phyloP scores from a whole-genome alignment of 2,797 vertebrate genomes.

The Poecile montanus region DNA sequence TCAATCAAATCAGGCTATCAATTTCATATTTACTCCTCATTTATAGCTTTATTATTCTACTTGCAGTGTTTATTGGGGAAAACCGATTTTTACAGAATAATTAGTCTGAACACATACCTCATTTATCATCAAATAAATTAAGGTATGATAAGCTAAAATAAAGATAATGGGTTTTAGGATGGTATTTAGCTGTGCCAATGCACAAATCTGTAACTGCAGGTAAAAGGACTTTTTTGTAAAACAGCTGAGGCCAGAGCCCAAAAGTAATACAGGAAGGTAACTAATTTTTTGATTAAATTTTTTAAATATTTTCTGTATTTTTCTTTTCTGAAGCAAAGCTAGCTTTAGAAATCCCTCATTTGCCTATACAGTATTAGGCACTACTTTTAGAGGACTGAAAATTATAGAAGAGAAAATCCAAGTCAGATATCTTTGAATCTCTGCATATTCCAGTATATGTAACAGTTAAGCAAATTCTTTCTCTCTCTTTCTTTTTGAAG shows the following conservation, averaged over 20 bases:
- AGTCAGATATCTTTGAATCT: neutral
- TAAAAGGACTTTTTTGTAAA: neutral
- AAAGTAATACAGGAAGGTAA: neutral
- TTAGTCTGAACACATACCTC: neutral
- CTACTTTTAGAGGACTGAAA: neutral
- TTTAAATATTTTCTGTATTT: neutral
- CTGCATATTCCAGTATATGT: neutral
- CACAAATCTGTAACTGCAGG: neutral
- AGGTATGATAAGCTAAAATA: neutral
- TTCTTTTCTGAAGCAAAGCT: neutral
- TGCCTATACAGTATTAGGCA: too few species aligned
- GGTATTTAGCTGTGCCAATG: neutral
- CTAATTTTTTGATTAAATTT: too few species aligned
- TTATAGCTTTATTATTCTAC: neutral
- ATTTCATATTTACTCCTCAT: neutral
- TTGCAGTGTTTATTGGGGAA: neutral
- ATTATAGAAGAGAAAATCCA: neutral
- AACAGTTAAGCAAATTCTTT: neutral
- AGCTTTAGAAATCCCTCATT: neutral
- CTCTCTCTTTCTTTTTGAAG: neutral
- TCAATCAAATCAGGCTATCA: neutral
- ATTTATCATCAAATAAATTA: conserved; percentile 14
- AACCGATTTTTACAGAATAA: neutral
- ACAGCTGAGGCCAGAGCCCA: accelerated
- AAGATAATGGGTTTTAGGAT: neutral